Base-by-base conservation (phyloP, 64 coral and sea anemone genomes). In the Hydrozoanthus tunicans region DNA sequence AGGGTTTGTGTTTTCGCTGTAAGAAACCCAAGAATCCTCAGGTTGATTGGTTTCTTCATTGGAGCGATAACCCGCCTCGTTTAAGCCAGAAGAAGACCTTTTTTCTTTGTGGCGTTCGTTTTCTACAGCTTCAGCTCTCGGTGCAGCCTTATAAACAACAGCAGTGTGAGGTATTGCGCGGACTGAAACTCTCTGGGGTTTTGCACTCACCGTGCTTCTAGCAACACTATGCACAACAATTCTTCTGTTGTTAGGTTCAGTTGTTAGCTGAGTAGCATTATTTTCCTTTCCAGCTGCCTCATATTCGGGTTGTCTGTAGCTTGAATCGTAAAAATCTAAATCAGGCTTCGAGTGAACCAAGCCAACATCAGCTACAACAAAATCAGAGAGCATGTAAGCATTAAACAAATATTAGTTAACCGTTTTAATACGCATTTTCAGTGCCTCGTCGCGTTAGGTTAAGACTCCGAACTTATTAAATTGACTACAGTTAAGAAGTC, bases 211-310 rank as follows among this genome's bases (percentile, higher is more conserved):
- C 3, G 82, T 70, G 52, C 82, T 85, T 85, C 82, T 85, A 8
- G 82, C 82, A 15, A 85, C 82, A 56, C 82, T 85, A 4, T 63
- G 82, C n/a, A 85, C 82, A 25, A 85, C 82, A 12, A 85, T 85
- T 52, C 8, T 69, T 17, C 9, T 85, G 82, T 70, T 85, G 52
- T 85, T 53, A 56, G 53, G 64, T 56, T 85, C 55, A 85, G 82
- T 3, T 56, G 82, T 7, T 70, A 6, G 15, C 17, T 64, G 12
- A 10, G 55, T 14, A 6, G 15, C 64, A 69, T 13, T 11, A 9
- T 70, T 70, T 9, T 13, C 17, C 15, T 85, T 64, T 52, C 55
- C 64, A 6, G 5, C 11, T 20, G 64, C 15, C 25, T 70, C 64
- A 24, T 64, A 51, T 12, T 20, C 56, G 6, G 64, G 53, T 8